Base-by-base conservation (phyloP, 2,888 invertebrate genomes). In the Cantharis flavilabris region DNA sequence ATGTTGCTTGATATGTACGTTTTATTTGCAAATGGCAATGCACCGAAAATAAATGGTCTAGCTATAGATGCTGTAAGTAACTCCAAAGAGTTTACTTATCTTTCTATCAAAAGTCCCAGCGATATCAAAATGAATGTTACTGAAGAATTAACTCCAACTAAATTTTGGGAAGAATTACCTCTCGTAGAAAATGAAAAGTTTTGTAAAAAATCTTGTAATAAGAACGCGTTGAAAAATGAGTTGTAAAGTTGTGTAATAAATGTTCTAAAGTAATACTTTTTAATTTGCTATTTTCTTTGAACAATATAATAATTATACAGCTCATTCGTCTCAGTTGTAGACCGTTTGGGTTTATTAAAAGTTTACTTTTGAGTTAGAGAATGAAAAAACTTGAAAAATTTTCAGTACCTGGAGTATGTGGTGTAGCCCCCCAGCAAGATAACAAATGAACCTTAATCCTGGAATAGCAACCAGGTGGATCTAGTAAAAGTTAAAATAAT, bases 81-180 rank as follows among this genome's bases (percentile, higher is more conserved):
- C 3, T 3, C 16, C 2, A 23, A 20, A 11, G 71, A 73, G 65
- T 20, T 71, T 13, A 71, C n/a, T 30, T 77, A 73, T 28, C 30
- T 77, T 18, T 71, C 70, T 9, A 67, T 77, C 14, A 18, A 13
- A n/a, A 26, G 20, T 14, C 71, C 73, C 3, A 64, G 33, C 5
- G 63, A 67, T n/a, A 71, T 74, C 13, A 13, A 69, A 14, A 67
- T 65, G 67, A 69, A 71, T n/a, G 30, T 10, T 11, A 62, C 14
- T 1, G n/a, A 70, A 4, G 30, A 71, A 26, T 23, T 71, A 16
- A 33, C 73, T 0, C 69, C 74, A 11, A 65, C 69, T 2, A 10
- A 20, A 1, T 77, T 77, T 71, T 77, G 77, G 77, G 26, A 74
- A 11, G 10, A 4, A 10, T 28, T 77, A 30, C 71, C 71, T 11